Conservation (phyloP, 2,888 invertebrate genomes). For the Limnephilus rhombicus region DNA sequence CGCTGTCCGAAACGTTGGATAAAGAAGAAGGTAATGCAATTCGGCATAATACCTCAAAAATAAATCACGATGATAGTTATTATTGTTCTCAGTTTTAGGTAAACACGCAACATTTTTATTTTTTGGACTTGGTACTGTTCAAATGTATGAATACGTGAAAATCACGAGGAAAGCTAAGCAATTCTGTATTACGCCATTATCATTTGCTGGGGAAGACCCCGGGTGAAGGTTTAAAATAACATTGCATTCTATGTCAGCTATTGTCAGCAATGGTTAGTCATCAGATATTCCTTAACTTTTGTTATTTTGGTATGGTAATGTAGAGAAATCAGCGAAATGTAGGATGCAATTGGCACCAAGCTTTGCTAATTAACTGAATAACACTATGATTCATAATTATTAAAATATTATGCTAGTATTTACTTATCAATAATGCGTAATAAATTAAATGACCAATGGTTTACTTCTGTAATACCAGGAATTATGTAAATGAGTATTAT, state of each 20-base stretch:
- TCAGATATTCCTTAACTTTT: neutral
- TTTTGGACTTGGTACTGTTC: neutral
- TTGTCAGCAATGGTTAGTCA: neutral
- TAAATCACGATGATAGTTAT: neutral
- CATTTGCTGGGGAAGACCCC: too few relatives aligned
- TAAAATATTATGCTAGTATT: neutral
- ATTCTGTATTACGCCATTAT: neutral
- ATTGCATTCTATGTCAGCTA: neutral
- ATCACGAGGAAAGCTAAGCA: neutral
- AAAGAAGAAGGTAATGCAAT: too few relatives aligned
- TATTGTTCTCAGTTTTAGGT: neutral
- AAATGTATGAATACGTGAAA: neutral
- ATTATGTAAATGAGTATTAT: neutral
- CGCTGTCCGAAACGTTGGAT: too few relatives aligned
- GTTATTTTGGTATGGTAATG: neutral
- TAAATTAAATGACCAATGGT: neutral
- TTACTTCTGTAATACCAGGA: neutral
- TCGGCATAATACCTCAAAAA: too few relatives aligned
- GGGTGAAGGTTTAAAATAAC: too few relatives aligned
- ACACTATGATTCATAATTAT: neutral
- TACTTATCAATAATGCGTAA: neutral
- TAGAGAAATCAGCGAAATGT: neutral
- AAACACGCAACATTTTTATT: neutral
- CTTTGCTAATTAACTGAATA: neutral
- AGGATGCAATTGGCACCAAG: neutral